Evolutionary conservation across 2,797 vertebrate species (phyloP).

Genomic region (Falco naumanni): DNA sequence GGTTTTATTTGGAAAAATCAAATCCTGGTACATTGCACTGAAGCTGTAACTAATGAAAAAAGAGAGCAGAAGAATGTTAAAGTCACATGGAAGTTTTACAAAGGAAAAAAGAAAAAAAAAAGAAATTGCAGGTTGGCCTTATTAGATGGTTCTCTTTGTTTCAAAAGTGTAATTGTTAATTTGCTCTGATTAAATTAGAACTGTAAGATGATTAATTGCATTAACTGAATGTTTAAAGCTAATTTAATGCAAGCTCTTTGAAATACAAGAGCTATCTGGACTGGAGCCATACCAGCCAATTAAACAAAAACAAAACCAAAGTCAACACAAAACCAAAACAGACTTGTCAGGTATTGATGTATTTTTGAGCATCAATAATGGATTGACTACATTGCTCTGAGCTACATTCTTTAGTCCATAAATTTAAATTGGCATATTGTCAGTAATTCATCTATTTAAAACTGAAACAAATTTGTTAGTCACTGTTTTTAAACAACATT

Average conservation of each 20-base stretch:
- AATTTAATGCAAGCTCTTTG: background rate
- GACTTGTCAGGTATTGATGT: background rate
- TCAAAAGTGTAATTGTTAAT: background rate
- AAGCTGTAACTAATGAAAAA: background rate
- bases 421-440: background rate
- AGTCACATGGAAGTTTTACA: background rate
- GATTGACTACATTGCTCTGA: background rate
- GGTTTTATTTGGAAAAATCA: background rate
- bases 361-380: background rate
- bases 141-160: background rate
- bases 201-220: background rate
- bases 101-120: background rate
- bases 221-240: background rate
- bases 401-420: background rate
- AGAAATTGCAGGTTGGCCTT: background rate
- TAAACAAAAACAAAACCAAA: background rate
- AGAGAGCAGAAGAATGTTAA: background rate
- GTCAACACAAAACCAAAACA: background rate
- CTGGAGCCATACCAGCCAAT: background rate
- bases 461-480: background rate
- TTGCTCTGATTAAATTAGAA: conserved; percentile 7
- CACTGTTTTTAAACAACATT: background rate
- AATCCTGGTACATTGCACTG: background rate
- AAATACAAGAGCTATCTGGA: background rate
- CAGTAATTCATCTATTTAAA: background rate